phyloP scores from a whole-genome alignment of 2,113 vertebrate species.

The Naja naja region DNA sequence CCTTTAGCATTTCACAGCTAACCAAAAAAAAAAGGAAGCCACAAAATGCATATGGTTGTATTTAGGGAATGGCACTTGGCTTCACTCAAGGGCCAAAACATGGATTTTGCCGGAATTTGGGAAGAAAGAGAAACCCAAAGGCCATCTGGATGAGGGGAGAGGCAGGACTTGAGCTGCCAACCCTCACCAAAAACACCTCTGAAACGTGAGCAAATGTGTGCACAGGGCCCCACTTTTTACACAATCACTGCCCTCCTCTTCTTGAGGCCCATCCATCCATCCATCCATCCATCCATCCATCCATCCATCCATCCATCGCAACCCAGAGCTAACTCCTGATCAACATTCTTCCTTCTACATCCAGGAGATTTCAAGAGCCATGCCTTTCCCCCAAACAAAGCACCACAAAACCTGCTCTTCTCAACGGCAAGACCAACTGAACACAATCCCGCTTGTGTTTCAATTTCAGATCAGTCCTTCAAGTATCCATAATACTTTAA shows the following conservation, averaged over 20 bases:
- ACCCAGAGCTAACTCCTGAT: neutral
- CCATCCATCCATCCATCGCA: neutral
- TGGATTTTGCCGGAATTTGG: neutral
- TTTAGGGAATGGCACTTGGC: constrained; percentile 47
- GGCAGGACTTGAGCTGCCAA: neutral
- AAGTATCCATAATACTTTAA: neutral
- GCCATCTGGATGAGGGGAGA: neutral
- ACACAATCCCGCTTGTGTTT: neutral
- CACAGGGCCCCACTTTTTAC: neutral
- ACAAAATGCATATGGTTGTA: constrained; percentile 36
- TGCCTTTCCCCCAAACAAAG: neutral
- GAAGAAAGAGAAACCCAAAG: fast-evolving
- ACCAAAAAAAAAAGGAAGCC: neutral
- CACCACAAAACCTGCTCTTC: neutral
- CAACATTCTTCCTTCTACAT: neutral
- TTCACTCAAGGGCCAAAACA: constrained; percentile 2
- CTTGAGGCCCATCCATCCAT: no score
- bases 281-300: neutral
- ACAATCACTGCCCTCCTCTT: neutral
- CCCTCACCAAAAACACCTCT: neutral
- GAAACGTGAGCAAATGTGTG: neutral
- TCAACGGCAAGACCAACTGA: fast-evolving
- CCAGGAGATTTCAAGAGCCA: neutral
- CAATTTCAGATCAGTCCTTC: neutral
- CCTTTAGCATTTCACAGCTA: constrained; percentile 49